Evolutionary conservation across 1,140 invertebrate genomes (phyloP).

Genomic region (Drosophila obscura): DNA sequence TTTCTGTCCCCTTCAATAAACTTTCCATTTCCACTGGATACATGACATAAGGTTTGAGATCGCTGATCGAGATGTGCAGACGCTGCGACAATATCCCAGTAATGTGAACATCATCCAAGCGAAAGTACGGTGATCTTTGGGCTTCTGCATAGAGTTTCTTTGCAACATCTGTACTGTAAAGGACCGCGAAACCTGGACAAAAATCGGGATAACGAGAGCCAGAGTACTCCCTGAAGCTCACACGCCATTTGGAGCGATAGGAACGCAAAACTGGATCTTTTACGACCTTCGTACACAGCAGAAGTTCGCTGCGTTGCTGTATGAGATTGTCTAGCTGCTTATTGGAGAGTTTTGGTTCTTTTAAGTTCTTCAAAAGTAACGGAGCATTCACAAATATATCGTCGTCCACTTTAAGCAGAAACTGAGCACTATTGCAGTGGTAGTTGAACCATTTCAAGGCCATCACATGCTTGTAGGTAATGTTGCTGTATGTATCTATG

Average conservation of each 20-base stretch:
- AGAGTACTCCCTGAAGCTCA: conserved; percentile 88
- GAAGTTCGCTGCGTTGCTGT: conserved; percentile 77
- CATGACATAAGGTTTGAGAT: conserved; percentile 84
- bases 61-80: conserved; percentile 86
- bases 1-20: conserved; percentile 39
- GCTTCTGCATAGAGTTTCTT: conserved; percentile 87
- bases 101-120: conserved; percentile 93
- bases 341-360: neutral
- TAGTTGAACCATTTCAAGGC: conserved; percentile 91
- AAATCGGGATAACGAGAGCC: conserved; percentile 88
- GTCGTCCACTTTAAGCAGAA: conserved; percentile 91
- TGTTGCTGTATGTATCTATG: conserved; percentile 90
- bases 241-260: conserved; percentile 90
- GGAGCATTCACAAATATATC: conserved; percentile 90
- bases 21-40: conserved; percentile 54
- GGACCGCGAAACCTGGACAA: conserved; percentile 89
- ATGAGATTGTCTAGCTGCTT: neutral
- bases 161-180: conserved; percentile 89
- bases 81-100: conserved; percentile 89
- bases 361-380: conserved; percentile 87
- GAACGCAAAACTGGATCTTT: conserved; percentile 85
- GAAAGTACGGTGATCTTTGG: conserved; percentile 88
- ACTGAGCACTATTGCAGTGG: conserved; percentile 88
- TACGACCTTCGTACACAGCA: conserved; percentile 85
- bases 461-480: conserved; percentile 94